Base-by-base conservation (phyloP, 2,113 vertebrate species). In the Perccottus glenii region DNA sequence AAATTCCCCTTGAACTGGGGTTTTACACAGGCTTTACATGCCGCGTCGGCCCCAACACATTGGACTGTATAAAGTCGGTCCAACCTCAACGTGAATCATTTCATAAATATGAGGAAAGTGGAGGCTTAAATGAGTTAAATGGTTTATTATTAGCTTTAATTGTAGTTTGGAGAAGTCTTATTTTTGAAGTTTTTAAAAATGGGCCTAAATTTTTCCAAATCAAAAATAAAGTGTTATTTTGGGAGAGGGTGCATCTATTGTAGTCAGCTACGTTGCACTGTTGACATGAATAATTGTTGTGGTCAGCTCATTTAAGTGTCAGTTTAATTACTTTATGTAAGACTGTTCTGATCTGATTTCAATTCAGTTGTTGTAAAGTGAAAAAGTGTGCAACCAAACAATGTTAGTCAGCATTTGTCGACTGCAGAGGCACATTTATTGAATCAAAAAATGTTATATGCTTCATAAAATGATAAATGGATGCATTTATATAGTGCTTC, bases 121-220 rank as follows among this genome's bases (percentile, higher is more conserved):
- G 38, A 8, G 8, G 38, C 52, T 36, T 36, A 55, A 55, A 9
- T 38, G 52, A 36, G 33, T 12, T 14, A 33, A 38, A 55, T 55
- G n/a, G 52, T 32, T 36, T 55, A 55, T 55, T 38, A 55, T 55
- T 36, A 33, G 33, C 1, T 55, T 55, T 55, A 36, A 38, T 36
- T n/a, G 33, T 33, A 12, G 11, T 33, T 52, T 52, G 27, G 5
- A 52, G 33, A 33, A 40, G 35, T 8, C 52, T n/a, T 55, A 55
- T 55, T 55, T 50, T 55, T 36, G 11, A 33, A 36, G 36, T 32
- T 55, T 38, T 55, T 36, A 14, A 38, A 55, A 55, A 36, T 55
- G 36, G 12, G 11, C 11, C 52, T 9, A 11, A 55, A n/a, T 55
- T 12, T 38, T 55, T 55, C 52, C 52, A 38, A 35, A 35, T 27